Evolutionary conservation across 2,113 vertebrate species (phyloP).

Genomic region (Ceratotherium simum): DNA sequence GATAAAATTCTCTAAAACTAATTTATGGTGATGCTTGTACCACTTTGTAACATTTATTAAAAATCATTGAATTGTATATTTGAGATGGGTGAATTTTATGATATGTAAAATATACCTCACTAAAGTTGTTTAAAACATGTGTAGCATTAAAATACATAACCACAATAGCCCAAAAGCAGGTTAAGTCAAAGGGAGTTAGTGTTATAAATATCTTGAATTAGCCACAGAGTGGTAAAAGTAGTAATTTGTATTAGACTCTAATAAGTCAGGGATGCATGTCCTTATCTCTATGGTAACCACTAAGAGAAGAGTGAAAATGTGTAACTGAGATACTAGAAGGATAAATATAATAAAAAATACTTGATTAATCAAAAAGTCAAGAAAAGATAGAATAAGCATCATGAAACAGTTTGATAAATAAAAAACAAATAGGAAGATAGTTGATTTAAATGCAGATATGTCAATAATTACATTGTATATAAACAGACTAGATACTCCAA

Average conservation of each 20-base stretch:
- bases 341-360: neutral
- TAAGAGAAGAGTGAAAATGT: neutral
- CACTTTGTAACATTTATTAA: neutral
- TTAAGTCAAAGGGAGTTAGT: neutral
- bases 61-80: neutral
- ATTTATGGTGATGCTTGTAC: neutral
- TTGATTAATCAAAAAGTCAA: neutral
- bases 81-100: neutral
- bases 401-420: neutral
- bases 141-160: neutral
- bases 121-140: neutral
- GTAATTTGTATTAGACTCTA: neutral
- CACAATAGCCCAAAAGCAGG: neutral
- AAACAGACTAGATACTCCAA: neutral
- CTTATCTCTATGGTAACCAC: neutral
- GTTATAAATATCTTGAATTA: neutral
- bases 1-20: neutral
- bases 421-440: neutral
- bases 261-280: neutral
- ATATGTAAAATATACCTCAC: neutral
- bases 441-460: neutral
- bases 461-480: neutral
- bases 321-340: neutral
- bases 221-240: neutral
- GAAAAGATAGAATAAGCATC: neutral